These are phyloP conservation scores for Proterorhinus semilunaris DNA, from an alignment of 2,113 vertebrate species.

Conservation along the genomic window DNA sequence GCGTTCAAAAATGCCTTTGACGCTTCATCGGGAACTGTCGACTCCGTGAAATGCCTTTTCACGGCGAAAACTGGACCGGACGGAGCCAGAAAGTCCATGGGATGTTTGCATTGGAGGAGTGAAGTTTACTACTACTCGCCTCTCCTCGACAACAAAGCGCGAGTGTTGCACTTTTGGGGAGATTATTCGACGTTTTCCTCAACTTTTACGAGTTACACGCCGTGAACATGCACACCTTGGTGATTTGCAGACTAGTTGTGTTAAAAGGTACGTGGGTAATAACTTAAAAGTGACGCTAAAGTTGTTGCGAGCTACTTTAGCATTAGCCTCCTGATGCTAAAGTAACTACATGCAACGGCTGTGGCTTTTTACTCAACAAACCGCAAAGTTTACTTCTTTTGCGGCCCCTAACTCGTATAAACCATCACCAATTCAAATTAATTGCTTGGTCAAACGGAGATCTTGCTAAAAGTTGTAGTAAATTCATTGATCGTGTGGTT, in stretches of 20 bases:
- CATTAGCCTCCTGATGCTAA: slow-evolving; percentile 32
- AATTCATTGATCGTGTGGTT: not conserved
- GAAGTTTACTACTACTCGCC: slow-evolving; percentile 21
- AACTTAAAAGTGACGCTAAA: slow-evolving; percentile 15
- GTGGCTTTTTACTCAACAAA: slow-evolving; percentile 47
- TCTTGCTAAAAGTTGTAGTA: not conserved
- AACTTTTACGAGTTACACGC: not conserved
- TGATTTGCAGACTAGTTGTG: slow-evolving; percentile 3
- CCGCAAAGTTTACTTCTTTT: not conserved
- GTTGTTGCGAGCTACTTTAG: slow-evolving; percentile 31
- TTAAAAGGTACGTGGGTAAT: slow-evolving; percentile 46
- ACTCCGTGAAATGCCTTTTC: slow-evolving; percentile 50
- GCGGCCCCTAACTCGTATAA: not conserved
- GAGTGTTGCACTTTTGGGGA: not conserved
- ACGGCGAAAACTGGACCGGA: slow-evolving; percentile 28
- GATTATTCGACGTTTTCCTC: slow-evolving; percentile 47
- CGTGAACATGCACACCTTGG: slow-evolving; percentile 21
- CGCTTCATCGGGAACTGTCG: slow-evolving; percentile 18
- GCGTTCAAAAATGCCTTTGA: not conserved
- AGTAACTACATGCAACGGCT: slow-evolving; percentile 39
- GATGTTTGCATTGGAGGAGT: slow-evolving; percentile 3
- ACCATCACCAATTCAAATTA: not conserved
- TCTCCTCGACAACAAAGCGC: slow-evolving; percentile 51
- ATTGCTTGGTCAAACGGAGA: not conserved
- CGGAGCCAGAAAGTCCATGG: slow-evolving; percentile 3